Evolutionary conservation across 1,140 invertebrate species (phyloP).

Genomic region (Cyclina sinensis): DNA sequence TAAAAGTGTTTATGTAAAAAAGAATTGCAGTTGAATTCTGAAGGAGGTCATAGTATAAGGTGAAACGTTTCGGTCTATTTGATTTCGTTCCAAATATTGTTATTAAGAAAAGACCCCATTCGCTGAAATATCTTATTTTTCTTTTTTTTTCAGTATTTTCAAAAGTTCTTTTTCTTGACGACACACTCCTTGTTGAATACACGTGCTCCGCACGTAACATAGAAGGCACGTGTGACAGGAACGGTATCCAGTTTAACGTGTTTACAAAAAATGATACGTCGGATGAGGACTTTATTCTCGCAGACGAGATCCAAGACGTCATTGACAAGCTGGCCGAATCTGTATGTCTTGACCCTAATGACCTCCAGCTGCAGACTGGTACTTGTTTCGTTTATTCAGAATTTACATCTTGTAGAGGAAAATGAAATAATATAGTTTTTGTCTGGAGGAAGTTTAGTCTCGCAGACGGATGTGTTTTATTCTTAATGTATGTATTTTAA

Average conservation of each 20-base stretch:
- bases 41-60: neutral
- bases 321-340: neutral
- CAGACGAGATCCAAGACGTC: neutral
- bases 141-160: conserved; percentile 29
- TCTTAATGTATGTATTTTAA: no score
- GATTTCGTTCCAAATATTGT: neutral
- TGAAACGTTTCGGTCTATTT: no score
- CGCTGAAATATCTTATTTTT: neutral
- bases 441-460: no score
- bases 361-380: neutral
- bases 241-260: conserved; percentile 54
- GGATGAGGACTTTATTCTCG: neutral
- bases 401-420: no score
- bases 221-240: neutral
- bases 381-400: no score
- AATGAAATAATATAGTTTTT: no score
- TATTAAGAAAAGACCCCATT: neutral
- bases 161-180: conserved; percentile 45
- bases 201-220: neutral
- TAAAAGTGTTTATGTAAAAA: neutral
- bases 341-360: conserved; percentile 31
- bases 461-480: no score
- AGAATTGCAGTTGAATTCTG: neutral
- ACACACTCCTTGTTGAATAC: conserved; percentile 25
- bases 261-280: conserved; percentile 7